Evolutionary conservation across 2,113 vertebrate species (phyloP), one percentile per base, ranked within the genome.

Genomic region (Pseudonaja textilis): DNA sequence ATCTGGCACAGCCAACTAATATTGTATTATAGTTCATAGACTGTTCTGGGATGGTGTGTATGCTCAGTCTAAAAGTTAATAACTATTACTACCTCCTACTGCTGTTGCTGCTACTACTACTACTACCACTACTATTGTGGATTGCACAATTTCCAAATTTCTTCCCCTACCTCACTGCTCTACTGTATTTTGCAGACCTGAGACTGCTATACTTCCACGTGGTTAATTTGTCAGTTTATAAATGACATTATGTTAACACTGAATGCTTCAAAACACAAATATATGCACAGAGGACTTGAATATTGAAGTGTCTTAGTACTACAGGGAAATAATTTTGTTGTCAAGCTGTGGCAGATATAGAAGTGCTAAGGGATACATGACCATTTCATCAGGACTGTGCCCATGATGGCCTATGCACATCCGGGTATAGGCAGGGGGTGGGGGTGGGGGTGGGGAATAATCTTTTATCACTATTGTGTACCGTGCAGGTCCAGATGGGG

Each of bases 391-490:
- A 97, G 96, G 97, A 97, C 20, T 91, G 91, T 93, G 96, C 98
- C 45, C 42, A 97, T 98, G 97, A 98, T 97, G 98, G 97, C 96
- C 97, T 97, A 96, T 97, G 96, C 98, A 97, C 98, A 98, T 98
- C 96, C 97, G 97, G 97, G 69, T 74, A n/a, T 12, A n/a, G 61
- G 61, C 11, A 29, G 61, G 61, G 26, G 26, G 61, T n/a, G 61
- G 14, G 59, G 59, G n/a, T 16, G 64, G 95, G 97, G 97, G 97
- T 29, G 97, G 95, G 52, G 98, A 98, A 98, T 98, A 96, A 98
- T 98, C 98, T 98, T 98, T 98, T 98, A 98, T 98, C 98, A 98
- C 98, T 98, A 97, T 98, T 98, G 97, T 98, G 98, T 98, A 98
- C 92, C 96, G 94, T 94, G 94, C 96, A 95, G 97, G 98, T 98